These are phyloP conservation scores for Asbolus verrucosus DNA, from an alignment of 1,140 invertebrate genomes.

Conservation along the genomic window DNA sequence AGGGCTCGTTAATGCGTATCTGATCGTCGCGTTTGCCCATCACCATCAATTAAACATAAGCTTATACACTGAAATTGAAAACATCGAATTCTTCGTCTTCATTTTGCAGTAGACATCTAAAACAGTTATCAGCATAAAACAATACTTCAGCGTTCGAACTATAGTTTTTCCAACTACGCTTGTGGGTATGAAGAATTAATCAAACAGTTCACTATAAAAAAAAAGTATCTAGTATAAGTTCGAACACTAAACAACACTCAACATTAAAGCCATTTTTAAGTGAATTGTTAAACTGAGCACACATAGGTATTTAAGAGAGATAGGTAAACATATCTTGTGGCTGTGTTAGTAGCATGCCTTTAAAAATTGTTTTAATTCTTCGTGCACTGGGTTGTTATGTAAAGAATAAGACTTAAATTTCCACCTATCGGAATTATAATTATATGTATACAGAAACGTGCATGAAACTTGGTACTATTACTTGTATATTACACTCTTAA, in stretches of 20 bases:
- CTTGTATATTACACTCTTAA: no score
- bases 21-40: slow-evolving; percentile 60
- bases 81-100: slow-evolving; percentile 54
- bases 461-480: background rate
- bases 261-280: slow-evolving; percentile 20
- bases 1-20: slow-evolving; percentile 49
- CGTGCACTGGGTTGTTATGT: slow-evolving; percentile 3
- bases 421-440: background rate
- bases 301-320: slow-evolving; percentile 6
- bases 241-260: slow-evolving; percentile 20
- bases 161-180: background rate
- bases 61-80: slow-evolving; percentile 39
- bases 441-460: slow-evolving; percentile 4
- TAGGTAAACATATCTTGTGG: background rate
- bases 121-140: slow-evolving; percentile 53
- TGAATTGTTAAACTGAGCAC: slow-evolving; percentile 2
- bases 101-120: slow-evolving; percentile 54
- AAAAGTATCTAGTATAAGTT: background rate
- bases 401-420: background rate
- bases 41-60: slow-evolving; percentile 49
- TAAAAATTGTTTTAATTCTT: background rate
- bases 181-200: background rate
- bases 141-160: slow-evolving; percentile 33
- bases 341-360: background rate
- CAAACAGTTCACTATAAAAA: background rate